Evolutionary conservation across 2,113 vertebrate species (phyloP).

Genomic region (Gobio gobio): DNA sequence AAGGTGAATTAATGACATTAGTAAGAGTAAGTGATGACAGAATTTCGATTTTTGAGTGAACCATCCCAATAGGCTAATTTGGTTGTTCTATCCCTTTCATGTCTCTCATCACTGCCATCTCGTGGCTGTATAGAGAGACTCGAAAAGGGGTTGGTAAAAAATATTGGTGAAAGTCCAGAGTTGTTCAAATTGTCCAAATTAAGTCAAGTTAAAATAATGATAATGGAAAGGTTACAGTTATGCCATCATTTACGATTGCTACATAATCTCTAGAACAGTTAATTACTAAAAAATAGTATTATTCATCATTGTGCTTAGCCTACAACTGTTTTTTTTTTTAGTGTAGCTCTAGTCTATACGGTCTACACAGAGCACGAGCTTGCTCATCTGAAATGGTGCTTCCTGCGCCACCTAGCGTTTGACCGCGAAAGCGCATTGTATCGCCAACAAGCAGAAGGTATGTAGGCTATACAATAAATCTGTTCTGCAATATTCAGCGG

Average conservation of each 20-base stretch:
- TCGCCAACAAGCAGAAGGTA: not conserved
- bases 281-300: not conserved
- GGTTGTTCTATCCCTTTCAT: not conserved
- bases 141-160: not conserved
- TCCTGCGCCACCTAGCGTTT: not conserved
- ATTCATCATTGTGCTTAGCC: not conserved
- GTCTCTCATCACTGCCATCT: slow-evolving; percentile 15
- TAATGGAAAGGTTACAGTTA: not conserved
- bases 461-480: not conserved
- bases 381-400: not conserved
- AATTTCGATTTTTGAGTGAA: not conserved
- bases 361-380: not conserved
- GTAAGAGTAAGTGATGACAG: not conserved
- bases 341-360: not conserved
- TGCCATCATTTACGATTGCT: not conserved
- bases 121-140: not conserved
- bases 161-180: not conserved
- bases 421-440: not conserved
- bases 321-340: not conserved
- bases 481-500: not conserved
- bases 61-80: not conserved
- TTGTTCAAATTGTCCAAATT: not conserved
- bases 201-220: not conserved
- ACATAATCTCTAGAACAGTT: not conserved
- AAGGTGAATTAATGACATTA: no score